Percentiles rank a stretch among this genome's conserved stretches.
phyloP scores from a whole-genome alignment of 2,888 invertebrate genomes.

The Eubasilissa splendida region DNA sequence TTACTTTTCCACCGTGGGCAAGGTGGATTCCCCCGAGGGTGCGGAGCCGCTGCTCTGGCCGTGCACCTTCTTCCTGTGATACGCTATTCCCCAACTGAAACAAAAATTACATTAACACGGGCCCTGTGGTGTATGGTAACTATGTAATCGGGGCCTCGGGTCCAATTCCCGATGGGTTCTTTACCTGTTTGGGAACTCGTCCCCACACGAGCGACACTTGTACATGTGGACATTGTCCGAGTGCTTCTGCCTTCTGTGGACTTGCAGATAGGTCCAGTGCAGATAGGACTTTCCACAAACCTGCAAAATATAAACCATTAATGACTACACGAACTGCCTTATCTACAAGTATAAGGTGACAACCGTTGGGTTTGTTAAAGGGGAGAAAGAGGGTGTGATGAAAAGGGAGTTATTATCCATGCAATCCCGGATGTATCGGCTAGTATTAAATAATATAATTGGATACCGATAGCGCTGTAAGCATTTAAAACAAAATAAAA shows the following conservation, averaged over 20 bases:
- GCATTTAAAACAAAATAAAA: no score
- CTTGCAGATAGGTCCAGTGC: slow-evolving; percentile 72
- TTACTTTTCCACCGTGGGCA: slow-evolving; percentile 43
- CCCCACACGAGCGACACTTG: slow-evolving; percentile 67
- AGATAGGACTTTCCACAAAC: slow-evolving; percentile 71
- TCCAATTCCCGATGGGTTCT: no score
- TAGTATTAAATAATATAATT: no score
- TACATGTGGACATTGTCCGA: slow-evolving; percentile 65
- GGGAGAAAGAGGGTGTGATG: no score
- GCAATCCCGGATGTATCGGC: no score
- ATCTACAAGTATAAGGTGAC: background rate
- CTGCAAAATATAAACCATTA: slow-evolving; percentile 60
- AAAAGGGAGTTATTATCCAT: no score
- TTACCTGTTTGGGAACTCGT: slow-evolving; percentile 70
- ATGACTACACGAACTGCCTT: background rate
- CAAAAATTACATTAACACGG: background rate
- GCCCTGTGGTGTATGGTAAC: background rate
- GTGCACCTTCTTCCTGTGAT: slow-evolving; percentile 70
- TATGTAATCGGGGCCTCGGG: no score
- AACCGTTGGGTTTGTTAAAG: no score
- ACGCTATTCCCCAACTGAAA: slow-evolving; percentile 69
- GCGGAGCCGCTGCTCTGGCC: slow-evolving; percentile 61
- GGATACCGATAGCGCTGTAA: no score
- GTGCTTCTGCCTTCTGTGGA: slow-evolving; percentile 71
- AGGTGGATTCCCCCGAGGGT: slow-evolving; percentile 18